Conservation (phyloP, 2,113 vertebrate species). For the Pagrus major region DNA sequence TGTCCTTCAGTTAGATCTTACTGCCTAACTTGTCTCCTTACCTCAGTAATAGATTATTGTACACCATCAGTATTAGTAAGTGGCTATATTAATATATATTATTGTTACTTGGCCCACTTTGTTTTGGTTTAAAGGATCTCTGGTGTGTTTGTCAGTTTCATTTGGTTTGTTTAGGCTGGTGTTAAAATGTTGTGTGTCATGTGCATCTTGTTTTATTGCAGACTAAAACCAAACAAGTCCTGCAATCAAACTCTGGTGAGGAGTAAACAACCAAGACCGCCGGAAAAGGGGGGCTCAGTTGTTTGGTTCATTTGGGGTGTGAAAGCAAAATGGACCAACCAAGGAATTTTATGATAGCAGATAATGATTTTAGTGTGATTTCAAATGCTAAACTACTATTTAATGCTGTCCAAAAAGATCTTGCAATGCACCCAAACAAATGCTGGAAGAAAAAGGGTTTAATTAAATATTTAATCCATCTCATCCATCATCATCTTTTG, state of each 20-base stretch:
- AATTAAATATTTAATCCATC: neutral
- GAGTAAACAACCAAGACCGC: slow-evolving; percentile 8
- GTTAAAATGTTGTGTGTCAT: neutral
- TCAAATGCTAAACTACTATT: neutral
- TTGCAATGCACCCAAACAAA: neutral
- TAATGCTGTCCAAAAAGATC: neutral
- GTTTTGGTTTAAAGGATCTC: neutral
- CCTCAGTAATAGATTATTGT: neutral
- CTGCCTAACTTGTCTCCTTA: neutral
- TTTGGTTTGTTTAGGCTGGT: neutral
- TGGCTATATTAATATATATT: neutral
- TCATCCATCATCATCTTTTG: too few relatives aligned
- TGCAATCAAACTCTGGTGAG: neutral
- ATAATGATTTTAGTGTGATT: neutral
- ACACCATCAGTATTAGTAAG: neutral
- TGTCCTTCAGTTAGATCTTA: neutral
- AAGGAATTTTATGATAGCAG: neutral
- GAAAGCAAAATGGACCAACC: slow-evolving; percentile 9
- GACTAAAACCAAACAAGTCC: slow-evolving; percentile 17
- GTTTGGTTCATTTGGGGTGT: neutral
- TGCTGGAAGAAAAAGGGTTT: neutral
- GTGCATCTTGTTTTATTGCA: neutral
- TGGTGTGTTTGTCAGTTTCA: neutral
- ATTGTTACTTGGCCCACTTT: neutral
- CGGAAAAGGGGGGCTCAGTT: neutral